Evolutionary conservation across 2,888 invertebrate species (phyloP).

Genomic region (Napeogenes inachia): DNA sequence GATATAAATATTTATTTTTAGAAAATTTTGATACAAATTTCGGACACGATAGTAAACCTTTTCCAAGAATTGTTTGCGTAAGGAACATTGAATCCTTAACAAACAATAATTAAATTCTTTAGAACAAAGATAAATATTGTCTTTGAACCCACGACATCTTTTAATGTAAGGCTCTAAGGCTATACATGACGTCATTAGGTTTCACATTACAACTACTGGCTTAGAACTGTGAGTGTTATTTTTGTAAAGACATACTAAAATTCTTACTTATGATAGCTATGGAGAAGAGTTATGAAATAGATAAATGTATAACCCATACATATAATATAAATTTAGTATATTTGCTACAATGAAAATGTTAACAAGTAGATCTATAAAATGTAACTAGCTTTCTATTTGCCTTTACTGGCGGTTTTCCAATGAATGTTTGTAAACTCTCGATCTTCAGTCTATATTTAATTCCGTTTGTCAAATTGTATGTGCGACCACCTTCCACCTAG

Average conservation of each 20-base stretch:
- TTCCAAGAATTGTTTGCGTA: background rate
- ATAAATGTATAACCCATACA: no score
- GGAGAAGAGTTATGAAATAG: no score
- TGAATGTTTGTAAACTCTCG: conserved; percentile 62
- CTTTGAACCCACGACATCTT: no score
- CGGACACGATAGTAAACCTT: background rate
- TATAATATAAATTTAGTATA: background rate
- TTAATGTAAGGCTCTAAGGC: no score
- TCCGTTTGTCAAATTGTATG: conserved; percentile 25
- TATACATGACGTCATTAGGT: no score
- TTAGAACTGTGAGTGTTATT: no score
- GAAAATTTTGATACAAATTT: background rate
- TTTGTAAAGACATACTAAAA: no score
- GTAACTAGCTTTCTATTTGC: conserved; percentile 9
- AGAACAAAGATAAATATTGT: background rate
- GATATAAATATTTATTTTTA: background rate
- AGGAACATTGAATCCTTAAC: background rate
- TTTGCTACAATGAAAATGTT: no score
- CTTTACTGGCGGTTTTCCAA: conserved; percentile 59
- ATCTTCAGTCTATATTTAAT: conserved; percentile 54
- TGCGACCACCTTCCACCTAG: conserved; percentile 31
- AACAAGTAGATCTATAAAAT: background rate
- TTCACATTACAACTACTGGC: no score
- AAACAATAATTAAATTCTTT: conserved; percentile 4
- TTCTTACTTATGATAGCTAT: no score